Evolutionary conservation across 2,797 vertebrate genomes (phyloP), one percentile per base, ranked within the genome.

Genomic region (Scleropages formosus): DNA sequence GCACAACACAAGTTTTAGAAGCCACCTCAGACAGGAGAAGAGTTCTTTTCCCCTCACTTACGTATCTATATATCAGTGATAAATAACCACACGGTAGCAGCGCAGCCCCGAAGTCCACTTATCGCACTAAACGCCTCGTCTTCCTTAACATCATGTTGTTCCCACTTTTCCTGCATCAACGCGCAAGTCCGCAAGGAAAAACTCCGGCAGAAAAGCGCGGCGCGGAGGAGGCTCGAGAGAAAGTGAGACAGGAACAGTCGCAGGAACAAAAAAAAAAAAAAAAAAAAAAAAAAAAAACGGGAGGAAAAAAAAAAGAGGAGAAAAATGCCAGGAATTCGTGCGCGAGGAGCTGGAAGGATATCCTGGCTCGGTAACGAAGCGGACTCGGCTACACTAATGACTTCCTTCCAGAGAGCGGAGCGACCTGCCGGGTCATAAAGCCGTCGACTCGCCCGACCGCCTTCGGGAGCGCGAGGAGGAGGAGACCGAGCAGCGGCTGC

Each of bases 381-480:
- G 86, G 82, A 88, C 86, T 86, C 82, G 79, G 83, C 87, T 85
- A 86, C 88, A 85, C 86, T 88, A 89, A 91, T 86, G 87, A 91
- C 87, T 91, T 90, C 89, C 89, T 89, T 90, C 69, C 64, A 75
- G 78, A 65, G 73, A 81, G 82, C 31, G 73, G 51, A 77, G 81
- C 77, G 20, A 75, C 82, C 77, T 84, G 85, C 89, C 79, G 87
- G 91, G 90, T 90, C 91, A 89, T 92, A 92, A 85, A 88, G 90
- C 90, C 90, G 87, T 78, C 64, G 61, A 20, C 13, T 65, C 62
- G 6, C 51, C 31, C 63, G 31, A 31, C 31, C 31, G 39, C 31
- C 2, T 2, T 39, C 31, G 39, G 31, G n/a, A n/a, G n/a, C n/a
- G n/a, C n/a, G n/a, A n/a, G n/a, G n/a, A n/a, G n/a, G n/a, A n/a